phyloP scores from a whole-genome alignment of 1,140 invertebrate genomes.

The Batillaria attramentaria region DNA sequence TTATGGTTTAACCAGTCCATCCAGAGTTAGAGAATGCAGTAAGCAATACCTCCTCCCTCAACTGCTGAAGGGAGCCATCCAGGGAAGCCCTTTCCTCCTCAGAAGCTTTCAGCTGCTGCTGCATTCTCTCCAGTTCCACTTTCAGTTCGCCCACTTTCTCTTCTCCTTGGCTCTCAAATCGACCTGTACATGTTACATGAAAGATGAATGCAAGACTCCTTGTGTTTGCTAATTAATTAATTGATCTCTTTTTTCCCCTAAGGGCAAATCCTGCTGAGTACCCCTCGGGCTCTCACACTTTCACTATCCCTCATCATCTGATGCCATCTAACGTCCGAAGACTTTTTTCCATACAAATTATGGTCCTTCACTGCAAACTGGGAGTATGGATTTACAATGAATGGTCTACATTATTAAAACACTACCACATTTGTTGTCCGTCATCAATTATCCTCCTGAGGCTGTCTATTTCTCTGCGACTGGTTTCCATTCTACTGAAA shows the following conservation, averaged over 20 bases:
- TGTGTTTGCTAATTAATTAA: neutral
- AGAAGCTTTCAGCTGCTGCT: constrained; percentile 37
- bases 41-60: constrained; percentile 45
- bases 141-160: constrained; percentile 54
- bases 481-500: no score
- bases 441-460: no score
- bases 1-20: no score
- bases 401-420: no score
- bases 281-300: no score
- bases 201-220: neutral
- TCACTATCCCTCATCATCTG: no score
- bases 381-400: neutral
- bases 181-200: constrained; percentile 33
- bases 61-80: constrained; percentile 41
- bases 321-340: no score
- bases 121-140: constrained; percentile 38
- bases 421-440: no score
- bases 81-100: constrained; percentile 19
- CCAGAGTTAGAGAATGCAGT: neutral
- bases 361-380: neutral
- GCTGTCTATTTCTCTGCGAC: no score
- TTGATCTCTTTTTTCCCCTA: neutral
- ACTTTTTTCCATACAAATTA: neutral
- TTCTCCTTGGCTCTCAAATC: constrained; percentile 47
- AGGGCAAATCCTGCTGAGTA: neutral